Evolutionary conservation across 2,797 vertebrate species (phyloP).

Genomic region (Anabas testudineus): DNA sequence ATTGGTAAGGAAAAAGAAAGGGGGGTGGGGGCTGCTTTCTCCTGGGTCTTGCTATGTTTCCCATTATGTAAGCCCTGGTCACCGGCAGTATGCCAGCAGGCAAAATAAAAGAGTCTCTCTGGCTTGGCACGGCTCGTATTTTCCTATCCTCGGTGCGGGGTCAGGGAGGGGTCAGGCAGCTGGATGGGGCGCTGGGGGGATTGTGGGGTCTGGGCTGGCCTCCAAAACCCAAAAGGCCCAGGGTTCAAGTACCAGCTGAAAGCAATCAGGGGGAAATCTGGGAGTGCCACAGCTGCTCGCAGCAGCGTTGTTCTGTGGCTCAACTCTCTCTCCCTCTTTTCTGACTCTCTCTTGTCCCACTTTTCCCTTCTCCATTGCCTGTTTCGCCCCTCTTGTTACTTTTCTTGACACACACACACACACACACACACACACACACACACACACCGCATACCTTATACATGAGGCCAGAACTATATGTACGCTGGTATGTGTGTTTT

Average conservation of each 20-base stretch:
- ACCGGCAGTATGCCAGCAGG: conserved; percentile 99
- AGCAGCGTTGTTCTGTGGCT: conserved; percentile 84
- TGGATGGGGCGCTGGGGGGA: conserved; percentile 99
- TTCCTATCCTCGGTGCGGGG: conserved; percentile 99
- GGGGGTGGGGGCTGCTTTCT: conserved; percentile 90
- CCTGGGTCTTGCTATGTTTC: conserved; percentile 99
- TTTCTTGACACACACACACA: conserved; percentile 59
- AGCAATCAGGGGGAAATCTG: conserved; percentile 98
- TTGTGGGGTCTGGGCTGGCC: conserved; percentile 99
- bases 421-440: conserved; percentile 59
- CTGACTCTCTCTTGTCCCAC: conserved; percentile 73
- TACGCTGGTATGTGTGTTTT: conserved; percentile 48
- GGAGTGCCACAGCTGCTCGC: conserved; percentile 99
- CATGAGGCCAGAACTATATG: conserved; percentile 79
- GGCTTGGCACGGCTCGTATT: conserved; percentile 99
- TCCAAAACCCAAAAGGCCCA: conserved; percentile 98
- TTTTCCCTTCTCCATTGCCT: conserved; percentile 62
- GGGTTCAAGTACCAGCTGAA: conserved; percentile 99
- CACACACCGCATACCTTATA: conserved; percentile 79
- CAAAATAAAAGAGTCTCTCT: conserved; percentile 99
- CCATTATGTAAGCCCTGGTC: conserved; percentile 99
- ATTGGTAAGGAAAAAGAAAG: conserved; percentile 79
- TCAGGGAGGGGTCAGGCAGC: conserved; percentile 99
- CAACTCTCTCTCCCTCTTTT: conserved; percentile 73
- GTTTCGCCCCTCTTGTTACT: conserved; percentile 36